Conservation (phyloP, 2,113 vertebrate species). For the Steatornis caripensis region DNA sequence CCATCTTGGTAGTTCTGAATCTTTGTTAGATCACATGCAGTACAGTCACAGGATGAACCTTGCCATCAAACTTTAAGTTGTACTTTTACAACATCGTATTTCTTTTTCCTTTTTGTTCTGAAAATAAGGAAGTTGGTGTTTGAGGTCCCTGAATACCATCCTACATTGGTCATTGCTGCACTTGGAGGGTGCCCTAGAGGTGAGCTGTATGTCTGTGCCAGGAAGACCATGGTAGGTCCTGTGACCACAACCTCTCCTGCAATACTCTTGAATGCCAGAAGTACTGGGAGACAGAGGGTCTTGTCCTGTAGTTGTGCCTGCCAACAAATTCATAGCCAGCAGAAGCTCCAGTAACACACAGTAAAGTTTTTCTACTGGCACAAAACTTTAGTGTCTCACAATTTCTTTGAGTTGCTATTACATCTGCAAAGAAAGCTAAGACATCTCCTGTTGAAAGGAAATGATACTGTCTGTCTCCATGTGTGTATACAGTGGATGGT, state of each 20-base stretch:
- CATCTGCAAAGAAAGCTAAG: not conserved
- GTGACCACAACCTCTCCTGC: fast-evolving
- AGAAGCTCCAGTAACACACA: not conserved
- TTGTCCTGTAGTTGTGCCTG: not conserved
- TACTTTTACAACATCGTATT: not conserved
- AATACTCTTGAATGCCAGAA: not conserved
- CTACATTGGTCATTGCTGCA: no score
- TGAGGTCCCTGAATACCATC: not conserved
- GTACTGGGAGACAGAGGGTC: not conserved
- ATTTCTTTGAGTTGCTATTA: not conserved
- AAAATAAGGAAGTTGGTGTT: not conserved
- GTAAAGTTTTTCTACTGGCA: not conserved
- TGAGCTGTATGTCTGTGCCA: fast-evolving
- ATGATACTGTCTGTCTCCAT: not conserved
- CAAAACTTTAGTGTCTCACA: not conserved
- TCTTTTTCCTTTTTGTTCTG: not conserved
- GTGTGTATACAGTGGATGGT: not conserved
- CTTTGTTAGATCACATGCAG: not conserved
- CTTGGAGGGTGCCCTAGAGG: not conserved
- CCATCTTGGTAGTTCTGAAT: not conserved
- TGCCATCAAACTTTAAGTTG: not conserved
- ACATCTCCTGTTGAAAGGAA: not conserved
- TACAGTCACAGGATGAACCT: not conserved
- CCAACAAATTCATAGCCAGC: not conserved
- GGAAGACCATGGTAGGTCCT: not conserved